Conservation (phyloP, 2,797 vertebrate genomes). For the Sparidentex hasta region DNA sequence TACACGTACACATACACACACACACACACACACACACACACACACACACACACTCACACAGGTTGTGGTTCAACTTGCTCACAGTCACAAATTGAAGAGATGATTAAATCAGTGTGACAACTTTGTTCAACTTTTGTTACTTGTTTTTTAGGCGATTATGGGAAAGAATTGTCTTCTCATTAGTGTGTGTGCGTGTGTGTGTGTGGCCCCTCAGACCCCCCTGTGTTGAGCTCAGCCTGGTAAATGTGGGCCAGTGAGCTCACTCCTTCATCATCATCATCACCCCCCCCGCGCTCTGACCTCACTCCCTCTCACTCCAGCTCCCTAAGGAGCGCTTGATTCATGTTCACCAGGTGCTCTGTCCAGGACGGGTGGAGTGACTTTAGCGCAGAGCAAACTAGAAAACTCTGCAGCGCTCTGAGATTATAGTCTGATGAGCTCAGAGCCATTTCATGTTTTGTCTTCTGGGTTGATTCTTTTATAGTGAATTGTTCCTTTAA, state of each 20-base stretch:
- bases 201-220: constrained; percentile 1
- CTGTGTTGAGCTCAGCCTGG: constrained; percentile 33
- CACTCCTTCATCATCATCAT: constrained; percentile 33
- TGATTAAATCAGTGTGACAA: neutral
- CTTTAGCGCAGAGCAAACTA: neutral
- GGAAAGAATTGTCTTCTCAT: neutral
- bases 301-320: constrained; percentile 44
- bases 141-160: neutral
- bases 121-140: neutral
- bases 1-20: constrained; percentile 2
- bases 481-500: no score
- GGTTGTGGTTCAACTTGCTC: neutral
- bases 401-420: neutral
- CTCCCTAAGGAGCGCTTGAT: constrained; percentile 54
- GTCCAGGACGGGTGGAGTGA: constrained; percentile 14
- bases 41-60: neutral
- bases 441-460: no score
- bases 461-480: no score
- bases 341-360: constrained; percentile 60
- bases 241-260: constrained; percentile 63
- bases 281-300: constrained; percentile 22
- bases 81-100: constrained; percentile 21
- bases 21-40: neutral
- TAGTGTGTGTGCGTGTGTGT: constrained; percentile 4
- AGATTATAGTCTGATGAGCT: no score